Evolutionary conservation across 2,113 vertebrate species (phyloP).

Genomic region (Oxyruncus cristatus): DNA sequence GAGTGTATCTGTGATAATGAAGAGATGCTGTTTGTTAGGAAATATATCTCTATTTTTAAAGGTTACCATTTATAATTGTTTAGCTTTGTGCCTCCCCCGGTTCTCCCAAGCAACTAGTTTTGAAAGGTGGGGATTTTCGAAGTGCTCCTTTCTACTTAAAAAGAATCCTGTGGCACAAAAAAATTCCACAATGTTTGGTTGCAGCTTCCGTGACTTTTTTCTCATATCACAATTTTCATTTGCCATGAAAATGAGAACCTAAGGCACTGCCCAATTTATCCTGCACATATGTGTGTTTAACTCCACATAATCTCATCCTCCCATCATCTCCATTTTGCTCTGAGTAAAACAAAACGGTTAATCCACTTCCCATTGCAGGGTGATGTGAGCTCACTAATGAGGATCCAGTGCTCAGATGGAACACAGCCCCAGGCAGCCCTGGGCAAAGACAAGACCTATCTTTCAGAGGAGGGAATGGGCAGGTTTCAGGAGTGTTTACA

Average conservation of each 20-base stretch:
- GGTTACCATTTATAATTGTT: background rate
- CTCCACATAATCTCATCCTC: background rate
- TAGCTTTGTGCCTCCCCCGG: background rate
- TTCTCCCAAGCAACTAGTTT: background rate
- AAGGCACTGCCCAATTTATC: background rate
- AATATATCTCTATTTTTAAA: background rate
- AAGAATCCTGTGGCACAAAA: background rate
- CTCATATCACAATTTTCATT: background rate
- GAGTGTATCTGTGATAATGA: background rate
- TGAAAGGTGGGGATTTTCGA: background rate
- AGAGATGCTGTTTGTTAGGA: background rate
- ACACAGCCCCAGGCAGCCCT: background rate
- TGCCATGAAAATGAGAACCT: background rate
- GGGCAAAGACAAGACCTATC: background rate
- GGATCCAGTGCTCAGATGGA: rapidly evolving
- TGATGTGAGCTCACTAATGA: rapidly evolving
- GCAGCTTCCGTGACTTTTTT: background rate
- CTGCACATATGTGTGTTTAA: background rate
- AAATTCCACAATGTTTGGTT: rapidly evolving
- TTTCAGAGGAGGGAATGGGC: background rate
- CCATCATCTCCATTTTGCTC: background rate
- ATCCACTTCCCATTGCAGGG: background rate
- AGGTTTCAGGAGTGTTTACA: background rate
- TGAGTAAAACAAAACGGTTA: background rate
- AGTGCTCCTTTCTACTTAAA: background rate